phyloP scores from a whole-genome alignment of 2,113 vertebrate species.

The Aspidoscelis tigris region DNA sequence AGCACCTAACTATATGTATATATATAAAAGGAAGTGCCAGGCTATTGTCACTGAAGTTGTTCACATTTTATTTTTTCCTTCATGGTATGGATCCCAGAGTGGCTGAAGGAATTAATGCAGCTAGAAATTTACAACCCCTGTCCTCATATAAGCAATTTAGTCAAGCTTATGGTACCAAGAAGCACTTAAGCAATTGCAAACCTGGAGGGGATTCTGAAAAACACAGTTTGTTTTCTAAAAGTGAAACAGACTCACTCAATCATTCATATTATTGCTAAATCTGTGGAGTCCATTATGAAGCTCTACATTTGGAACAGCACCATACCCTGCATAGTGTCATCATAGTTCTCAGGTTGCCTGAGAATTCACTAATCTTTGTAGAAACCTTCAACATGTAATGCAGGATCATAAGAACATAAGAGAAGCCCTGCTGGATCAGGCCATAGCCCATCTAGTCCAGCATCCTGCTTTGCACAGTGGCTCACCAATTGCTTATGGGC shows the following conservation, averaged over 20 bases:
- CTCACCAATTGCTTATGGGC: no score
- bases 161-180: constrained; percentile 47
- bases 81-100: constrained; percentile 50
- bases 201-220: constrained; percentile 48
- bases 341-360: neutral
- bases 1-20: constrained; percentile 23
- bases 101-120: constrained; percentile 58
- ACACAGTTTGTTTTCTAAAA: constrained; percentile 35
- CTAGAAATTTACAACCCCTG: constrained; percentile 52
- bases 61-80: constrained; percentile 58
- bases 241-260: constrained; percentile 28
- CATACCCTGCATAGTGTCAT: neutral
- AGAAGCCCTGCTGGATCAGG: no score
- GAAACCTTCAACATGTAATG: neutral
- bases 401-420: no score
- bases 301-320: neutral
- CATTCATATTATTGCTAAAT: constrained; percentile 45
- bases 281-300: neutral
- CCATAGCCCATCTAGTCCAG: no score
- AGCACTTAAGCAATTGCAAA: constrained; percentile 52
- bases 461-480: no score
- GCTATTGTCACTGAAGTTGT: constrained; percentile 27
- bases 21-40: neutral
- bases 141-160: constrained; percentile 59
- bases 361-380: neutral